Evolutionary conservation across 2,888 invertebrate genomes (phyloP).

Genomic region (Pherbina coryleti): DNA sequence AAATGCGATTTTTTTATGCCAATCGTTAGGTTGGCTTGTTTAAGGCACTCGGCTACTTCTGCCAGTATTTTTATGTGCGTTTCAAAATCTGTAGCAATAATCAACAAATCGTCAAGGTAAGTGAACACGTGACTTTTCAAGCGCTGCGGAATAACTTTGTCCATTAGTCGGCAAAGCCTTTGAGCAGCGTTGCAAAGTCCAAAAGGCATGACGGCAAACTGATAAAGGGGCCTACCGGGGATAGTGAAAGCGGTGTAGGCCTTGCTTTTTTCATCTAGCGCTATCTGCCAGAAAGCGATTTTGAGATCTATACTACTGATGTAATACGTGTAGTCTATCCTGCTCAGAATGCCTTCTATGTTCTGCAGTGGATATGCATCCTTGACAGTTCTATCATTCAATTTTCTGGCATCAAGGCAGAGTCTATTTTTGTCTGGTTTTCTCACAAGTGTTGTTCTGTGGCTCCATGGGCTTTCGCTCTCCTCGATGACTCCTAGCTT

Average conservation of each 20-base stretch:
- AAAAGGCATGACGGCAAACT: neutral
- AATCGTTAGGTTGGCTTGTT: slow-evolving; percentile 17
- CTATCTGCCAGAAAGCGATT: slow-evolving; percentile 13
- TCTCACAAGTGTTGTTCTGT: neutral
- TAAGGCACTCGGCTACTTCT: slow-evolving; percentile 26
- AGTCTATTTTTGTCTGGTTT: slow-evolving; percentile 34
- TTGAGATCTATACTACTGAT: neutral
- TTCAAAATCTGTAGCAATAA: slow-evolving; percentile 14
- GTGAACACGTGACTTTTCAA: neutral
- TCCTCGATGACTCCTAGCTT: slow-evolving; percentile 25
- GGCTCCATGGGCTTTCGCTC: slow-evolving; percentile 36
- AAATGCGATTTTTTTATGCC: neutral
- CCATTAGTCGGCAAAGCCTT: neutral
- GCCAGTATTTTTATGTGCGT: neutral
- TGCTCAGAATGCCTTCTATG: neutral
- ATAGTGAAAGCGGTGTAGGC: neutral
- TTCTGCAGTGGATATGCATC: too few species aligned
- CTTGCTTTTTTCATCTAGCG: neutral
- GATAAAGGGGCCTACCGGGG: neutral
- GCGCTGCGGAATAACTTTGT: neutral
- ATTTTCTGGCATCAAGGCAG: slow-evolving; percentile 28
- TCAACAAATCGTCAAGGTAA: slow-evolving; percentile 5
- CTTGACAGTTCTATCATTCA: slow-evolving; percentile 9
- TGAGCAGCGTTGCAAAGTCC: neutral
- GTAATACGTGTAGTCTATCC: too few species aligned